Conservation (phyloP, 2,888 invertebrate genomes). For the Geophilus truncorum region DNA sequence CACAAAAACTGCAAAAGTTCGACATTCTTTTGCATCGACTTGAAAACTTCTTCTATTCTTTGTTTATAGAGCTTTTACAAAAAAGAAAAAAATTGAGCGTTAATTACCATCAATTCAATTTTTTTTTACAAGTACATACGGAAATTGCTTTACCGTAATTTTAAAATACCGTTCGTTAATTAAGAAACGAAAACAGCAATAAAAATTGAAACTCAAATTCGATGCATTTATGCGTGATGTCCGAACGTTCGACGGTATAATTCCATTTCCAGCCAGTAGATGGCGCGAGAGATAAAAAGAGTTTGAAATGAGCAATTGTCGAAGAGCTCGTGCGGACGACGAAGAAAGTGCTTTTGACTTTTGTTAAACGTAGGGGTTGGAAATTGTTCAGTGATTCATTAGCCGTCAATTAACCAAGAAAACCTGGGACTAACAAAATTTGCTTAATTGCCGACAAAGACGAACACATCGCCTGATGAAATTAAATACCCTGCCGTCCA, state of each 20-base stretch:
- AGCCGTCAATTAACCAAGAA: slow-evolving; percentile 18
- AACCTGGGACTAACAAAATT: slow-evolving; percentile 7
- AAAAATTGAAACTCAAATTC: too few species aligned
- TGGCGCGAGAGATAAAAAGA: background rate
- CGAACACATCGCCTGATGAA: background rate
- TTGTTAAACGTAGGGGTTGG: background rate
- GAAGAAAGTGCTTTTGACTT: background rate
- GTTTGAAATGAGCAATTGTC: background rate
- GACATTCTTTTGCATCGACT: background rate
- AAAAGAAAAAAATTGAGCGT: too few species aligned
- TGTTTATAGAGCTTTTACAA: too few species aligned
- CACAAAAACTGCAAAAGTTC: background rate
- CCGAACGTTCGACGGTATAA: background rate
- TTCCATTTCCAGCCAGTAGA: background rate
- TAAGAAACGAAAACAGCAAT: too few species aligned
- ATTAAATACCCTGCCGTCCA: slow-evolving; percentile 8
- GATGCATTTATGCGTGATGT: too few species aligned
- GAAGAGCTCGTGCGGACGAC: too few species aligned
- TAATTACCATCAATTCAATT: too few species aligned
- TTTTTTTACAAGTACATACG: too few species aligned
- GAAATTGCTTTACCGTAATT: too few species aligned
- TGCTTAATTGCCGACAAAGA: slow-evolving; percentile 21
- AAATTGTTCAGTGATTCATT: slow-evolving; percentile 12
- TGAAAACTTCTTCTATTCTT: too few species aligned
- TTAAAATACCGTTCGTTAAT: too few species aligned